Base-by-base conservation (phyloP, 2,888 invertebrate genomes). In the Lordiphosa andalusiaca region DNA sequence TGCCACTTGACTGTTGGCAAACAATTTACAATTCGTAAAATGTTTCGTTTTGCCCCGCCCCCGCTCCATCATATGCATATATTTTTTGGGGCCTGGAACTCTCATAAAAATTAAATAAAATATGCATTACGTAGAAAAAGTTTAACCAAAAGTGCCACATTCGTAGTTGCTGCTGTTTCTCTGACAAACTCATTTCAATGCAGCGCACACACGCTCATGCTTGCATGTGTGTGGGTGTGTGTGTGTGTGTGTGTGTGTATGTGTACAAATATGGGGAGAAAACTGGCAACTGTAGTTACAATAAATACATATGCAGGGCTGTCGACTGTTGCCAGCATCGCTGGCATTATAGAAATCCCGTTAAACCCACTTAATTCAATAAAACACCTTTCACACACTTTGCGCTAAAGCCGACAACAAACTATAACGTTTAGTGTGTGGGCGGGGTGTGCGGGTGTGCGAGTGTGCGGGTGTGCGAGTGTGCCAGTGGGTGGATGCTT, bases 331-430 rank as follows among this genome's bases (percentile, higher is more conserved):
- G 53, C 30, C 59, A 37, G 57, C 60, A 60, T 53, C 38, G 78
- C 58, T 67, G 72, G 82, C 78, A 84, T 80, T 80, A 80, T 82
- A 80, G 80, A 80, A 84, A 80, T 80, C 83, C 80, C 73, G 80
- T 80, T 80, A 80, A 80, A 69, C 85, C 85, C 83, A 80, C 80
- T 80, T 80, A 80, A 80, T 80, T 80, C 85, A 80, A 80, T 80
- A 84, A 80, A 80, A 84, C 80, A 80, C 80, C 80, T 84, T 80
- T 84, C 84, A 81, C 82, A 84, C 84, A 78, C 77, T 84, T 81
- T 77, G 59, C 78, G 69, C 78, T 65, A 72, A 82, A 84, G 78
- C 78, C 78, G 78, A 78, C 84, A 78, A 78, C 77, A 78, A 78
- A 78, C 77, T 78, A 84, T 84, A 78, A 63, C 65, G 73, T 54